Base-by-base conservation (phyloP, 1,140 invertebrate species). In the Parapsyche elsis region DNA sequence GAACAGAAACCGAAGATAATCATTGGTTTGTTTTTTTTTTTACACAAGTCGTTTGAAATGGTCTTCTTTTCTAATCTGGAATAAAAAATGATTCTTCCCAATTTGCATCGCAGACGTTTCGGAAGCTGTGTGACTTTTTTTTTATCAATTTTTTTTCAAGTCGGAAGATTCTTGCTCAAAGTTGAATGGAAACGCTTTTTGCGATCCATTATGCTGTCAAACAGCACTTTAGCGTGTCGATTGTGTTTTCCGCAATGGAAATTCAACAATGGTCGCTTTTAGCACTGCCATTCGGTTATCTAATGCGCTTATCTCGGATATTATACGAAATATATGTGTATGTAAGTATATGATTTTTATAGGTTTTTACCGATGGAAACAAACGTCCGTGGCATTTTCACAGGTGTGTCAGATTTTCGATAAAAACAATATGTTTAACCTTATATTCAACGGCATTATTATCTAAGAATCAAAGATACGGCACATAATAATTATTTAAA, bases 161-260 rank as follows among this genome's bases (percentile, higher is more conserved):
- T 53, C 49, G 21, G 53, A 59, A 59, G 21, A 16, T 59, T 59
- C 53, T 38, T 38, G 1, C 7, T 38, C 30, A 38, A 38, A 67
- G 24, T 67, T 67, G 64, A 67, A 67, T 67, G 57, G 57, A 21
- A 19, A 61, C 64, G 21, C 30, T 67, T 26, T 26, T 67, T 24
- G 24, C 9, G 24, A 9, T 67, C 64, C 64, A 67, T 67, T 67
- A 67, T 67, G 64, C 64, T 67, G 64, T 67, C 64, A 67, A 23
- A 30, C 24, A 67, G 24, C 19, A 67, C 24, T 67, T 67, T 67
- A 23, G 24, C 64, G 23, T 10, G 24, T 21, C 57, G 21, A 67
- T 67, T 67, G 64, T 67, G 64, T 67, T 67, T 67, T 67, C 64
- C 64, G 21, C 21, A 67, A 30, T 67, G 64, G 64, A 67, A 67